Evolutionary conservation across 1,140 invertebrate genomes (phyloP).

Genomic region (Drepana arcuata): DNA sequence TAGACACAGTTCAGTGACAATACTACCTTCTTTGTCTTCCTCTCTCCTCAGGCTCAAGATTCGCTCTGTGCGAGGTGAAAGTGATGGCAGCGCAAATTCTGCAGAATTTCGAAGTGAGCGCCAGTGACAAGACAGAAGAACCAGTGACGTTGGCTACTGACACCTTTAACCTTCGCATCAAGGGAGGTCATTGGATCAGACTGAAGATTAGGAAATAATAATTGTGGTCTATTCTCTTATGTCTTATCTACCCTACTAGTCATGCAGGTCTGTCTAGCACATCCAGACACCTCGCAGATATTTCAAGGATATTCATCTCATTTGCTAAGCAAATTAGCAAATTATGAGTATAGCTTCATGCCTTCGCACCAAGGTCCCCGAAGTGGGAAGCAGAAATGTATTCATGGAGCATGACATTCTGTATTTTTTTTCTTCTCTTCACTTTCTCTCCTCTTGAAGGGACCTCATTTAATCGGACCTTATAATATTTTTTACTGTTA

Average conservation of each 20-base stretch:
- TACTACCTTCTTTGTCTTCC: not conserved
- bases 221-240: not conserved
- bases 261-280: not conserved
- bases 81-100: constrained; percentile 32
- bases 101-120: constrained; percentile 30
- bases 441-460: no score
- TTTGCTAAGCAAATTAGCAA: no score
- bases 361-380: no score
- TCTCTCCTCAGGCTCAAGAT: constrained; percentile 34
- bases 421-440: no score
- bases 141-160: constrained; percentile 26
- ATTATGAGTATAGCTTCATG: no score
- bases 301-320: not conserved
- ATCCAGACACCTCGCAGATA: not conserved
- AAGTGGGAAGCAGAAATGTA: no score
- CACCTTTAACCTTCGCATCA: constrained; percentile 27
- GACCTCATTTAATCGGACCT: no score
- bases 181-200: constrained; percentile 34
- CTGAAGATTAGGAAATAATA: constrained; percentile 6
- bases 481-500: no score
- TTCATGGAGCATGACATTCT: no score
- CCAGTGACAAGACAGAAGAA: constrained; percentile 30
- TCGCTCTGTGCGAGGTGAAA: constrained; percentile 57
- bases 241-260: not conserved
- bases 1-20: no score